Evolutionary conservation across 2,113 vertebrate species (phyloP).

Genomic region (Erpornis zantholeuca): DNA sequence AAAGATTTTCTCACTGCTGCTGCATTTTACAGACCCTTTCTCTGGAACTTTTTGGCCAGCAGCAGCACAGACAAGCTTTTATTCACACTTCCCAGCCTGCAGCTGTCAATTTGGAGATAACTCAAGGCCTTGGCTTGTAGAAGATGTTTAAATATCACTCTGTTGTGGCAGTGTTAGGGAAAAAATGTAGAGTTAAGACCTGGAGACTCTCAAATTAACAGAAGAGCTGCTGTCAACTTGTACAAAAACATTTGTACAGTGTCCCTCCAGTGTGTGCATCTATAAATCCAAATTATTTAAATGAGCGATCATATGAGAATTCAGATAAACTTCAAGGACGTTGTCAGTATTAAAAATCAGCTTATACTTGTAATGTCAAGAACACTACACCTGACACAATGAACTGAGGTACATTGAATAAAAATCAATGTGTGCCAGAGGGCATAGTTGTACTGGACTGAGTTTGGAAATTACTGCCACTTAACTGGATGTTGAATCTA

Average conservation of each 20-base stretch:
- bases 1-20: neutral
- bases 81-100: slow-evolving; percentile 84
- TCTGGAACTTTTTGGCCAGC: slow-evolving; percentile 83
- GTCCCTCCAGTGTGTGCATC: neutral
- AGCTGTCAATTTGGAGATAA: slow-evolving; percentile 88
- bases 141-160: slow-evolving; percentile 88
- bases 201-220: neutral
- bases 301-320: neutral
- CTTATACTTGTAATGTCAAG: neutral
- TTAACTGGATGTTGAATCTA: neutral
- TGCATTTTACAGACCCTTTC: slow-evolving; percentile 52
- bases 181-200: neutral
- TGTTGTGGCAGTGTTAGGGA: slow-evolving; percentile 73
- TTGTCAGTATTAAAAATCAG: neutral
- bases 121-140: slow-evolving; percentile 81
- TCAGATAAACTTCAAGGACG: neutral
- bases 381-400: neutral
- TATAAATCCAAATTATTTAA: neutral
- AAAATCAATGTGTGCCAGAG: neutral
- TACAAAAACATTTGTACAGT: neutral
- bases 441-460: neutral
- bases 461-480: neutral
- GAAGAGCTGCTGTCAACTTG: neutral
- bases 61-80: slow-evolving; percentile 84
- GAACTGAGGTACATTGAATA: neutral